These are phyloP conservation scores for Apolygus lucorum DNA, from an alignment of 1,140 invertebrate species.

Conservation along the genomic window DNA sequence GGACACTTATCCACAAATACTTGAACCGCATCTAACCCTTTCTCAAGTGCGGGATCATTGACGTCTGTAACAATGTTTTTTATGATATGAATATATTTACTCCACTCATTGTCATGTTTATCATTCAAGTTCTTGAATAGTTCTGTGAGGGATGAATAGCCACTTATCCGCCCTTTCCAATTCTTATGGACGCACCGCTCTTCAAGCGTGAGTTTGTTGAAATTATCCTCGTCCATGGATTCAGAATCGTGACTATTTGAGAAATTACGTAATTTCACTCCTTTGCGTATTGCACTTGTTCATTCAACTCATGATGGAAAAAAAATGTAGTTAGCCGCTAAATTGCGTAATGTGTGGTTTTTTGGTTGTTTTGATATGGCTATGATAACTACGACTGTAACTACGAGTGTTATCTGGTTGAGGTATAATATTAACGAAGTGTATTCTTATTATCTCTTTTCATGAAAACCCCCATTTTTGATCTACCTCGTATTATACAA, in stretches of 20 bases:
- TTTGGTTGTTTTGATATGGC: too few relatives aligned
- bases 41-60: background rate
- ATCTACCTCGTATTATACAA: too few relatives aligned
- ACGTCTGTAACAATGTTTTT: background rate
- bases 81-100: background rate
- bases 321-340: too few relatives aligned
- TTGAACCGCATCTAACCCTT: background rate
- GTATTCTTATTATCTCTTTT: too few relatives aligned
- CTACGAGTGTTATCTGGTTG: too few relatives aligned
- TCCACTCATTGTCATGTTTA: background rate
- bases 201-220: background rate
- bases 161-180: background rate
- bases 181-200: constrained; percentile 8
- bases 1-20: background rate
- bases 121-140: background rate
- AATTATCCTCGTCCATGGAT: background rate
- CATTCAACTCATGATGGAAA: too few relatives aligned
- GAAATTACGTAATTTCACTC: background rate
- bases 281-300: too few relatives aligned
- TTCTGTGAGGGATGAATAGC: background rate
- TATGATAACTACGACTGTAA: too few relatives aligned
- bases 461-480: too few relatives aligned
- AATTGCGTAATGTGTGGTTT: too few relatives aligned
- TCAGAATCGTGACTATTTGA: background rate
- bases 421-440: too few relatives aligned